Percentiles rank a stretch among this genome's conserved stretches.
phyloP scores from a whole-genome alignment of 2,113 vertebrate species.

The Phodopus roborovskii region DNA sequence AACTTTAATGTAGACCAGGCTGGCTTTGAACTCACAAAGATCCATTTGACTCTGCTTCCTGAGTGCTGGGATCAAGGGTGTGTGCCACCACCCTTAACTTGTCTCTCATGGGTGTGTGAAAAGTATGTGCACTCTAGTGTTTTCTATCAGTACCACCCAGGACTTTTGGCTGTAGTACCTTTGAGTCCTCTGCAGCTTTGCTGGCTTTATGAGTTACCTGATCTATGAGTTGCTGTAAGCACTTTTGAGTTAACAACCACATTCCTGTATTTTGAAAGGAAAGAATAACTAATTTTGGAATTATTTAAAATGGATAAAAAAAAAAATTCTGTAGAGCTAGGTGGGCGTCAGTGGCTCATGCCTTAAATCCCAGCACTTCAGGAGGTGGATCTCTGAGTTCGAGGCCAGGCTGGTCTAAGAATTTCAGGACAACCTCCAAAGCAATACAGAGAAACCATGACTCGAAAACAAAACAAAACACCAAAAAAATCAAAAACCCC shows the following conservation, averaged over 20 bases:
- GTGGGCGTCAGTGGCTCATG: too few relatives aligned
- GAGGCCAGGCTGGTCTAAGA: too few relatives aligned
- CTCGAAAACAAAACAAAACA: too few relatives aligned
- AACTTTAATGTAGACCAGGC: too few relatives aligned
- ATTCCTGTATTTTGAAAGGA: constrained; percentile 25
- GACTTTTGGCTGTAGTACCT: too few relatives aligned
- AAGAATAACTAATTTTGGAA: neutral
- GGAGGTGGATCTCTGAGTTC: too few relatives aligned
- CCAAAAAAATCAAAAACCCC: too few relatives aligned
- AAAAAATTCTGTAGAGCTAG: too few relatives aligned
- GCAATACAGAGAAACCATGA: too few relatives aligned
- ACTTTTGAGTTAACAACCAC: constrained; percentile 9
- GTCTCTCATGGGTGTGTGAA: neutral
- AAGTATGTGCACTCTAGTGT: neutral
- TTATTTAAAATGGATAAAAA: constrained; percentile 35
- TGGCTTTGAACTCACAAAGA: neutral
- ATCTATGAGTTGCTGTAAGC: neutral
- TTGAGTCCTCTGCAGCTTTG: neutral
- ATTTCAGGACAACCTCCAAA: too few relatives aligned
- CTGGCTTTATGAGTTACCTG: neutral
- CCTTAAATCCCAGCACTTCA: too few relatives aligned
- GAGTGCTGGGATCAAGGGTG: neutral
- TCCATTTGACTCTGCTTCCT: neutral
- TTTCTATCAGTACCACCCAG: neutral
- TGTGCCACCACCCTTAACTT: neutral